A percentile compares a stretch with the other conserved stretches of the same genome.
phyloP scores from a whole-genome alignment of 2,113 vertebrate genomes.

The Collichthys lucidus region DNA sequence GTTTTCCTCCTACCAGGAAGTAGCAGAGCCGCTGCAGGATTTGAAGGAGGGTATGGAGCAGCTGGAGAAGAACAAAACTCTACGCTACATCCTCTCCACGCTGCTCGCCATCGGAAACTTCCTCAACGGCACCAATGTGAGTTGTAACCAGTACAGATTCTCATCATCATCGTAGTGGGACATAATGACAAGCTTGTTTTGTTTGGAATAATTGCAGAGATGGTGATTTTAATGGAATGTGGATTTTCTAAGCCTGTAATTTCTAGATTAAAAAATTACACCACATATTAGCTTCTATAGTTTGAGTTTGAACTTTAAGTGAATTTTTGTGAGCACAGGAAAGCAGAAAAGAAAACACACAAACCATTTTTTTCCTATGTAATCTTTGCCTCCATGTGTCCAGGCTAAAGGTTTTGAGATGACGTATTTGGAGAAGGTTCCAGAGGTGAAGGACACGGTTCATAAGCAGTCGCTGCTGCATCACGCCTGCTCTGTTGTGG shows the following conservation, averaged over 20 bases:
- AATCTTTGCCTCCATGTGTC: constrained; percentile 16
- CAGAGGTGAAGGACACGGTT: constrained; percentile 97
- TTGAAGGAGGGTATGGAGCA: constrained; percentile 99
- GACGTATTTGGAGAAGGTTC: constrained; percentile 98
- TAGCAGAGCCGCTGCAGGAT: constrained; percentile 96
- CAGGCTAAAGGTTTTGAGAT: constrained; percentile 99
- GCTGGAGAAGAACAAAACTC: constrained; percentile 96
- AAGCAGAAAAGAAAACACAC: background rate
- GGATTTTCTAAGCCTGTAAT: constrained; percentile 3
- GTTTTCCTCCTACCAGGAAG: constrained; percentile 86
- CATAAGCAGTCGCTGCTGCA: constrained; percentile 98
- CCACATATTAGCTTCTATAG: constrained; percentile 2
- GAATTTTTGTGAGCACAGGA: background rate
- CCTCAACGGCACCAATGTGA: constrained; percentile 95
- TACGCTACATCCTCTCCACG: constrained; percentile 93
- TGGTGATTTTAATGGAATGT: background rate
- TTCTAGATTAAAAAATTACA: constrained; percentile 11
- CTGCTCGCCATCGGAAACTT: constrained; percentile 96
- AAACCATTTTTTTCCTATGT: background rate
- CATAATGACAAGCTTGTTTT: constrained; percentile 20
- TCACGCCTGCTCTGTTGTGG: constrained; percentile 92
- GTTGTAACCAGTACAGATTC: constrained; percentile 52
- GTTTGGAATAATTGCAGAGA: background rate
- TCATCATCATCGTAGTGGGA: background rate
- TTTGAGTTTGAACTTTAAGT: background rate